Conservation (phyloP, 2,888 invertebrate species). For the Papilio gigon region DNA sequence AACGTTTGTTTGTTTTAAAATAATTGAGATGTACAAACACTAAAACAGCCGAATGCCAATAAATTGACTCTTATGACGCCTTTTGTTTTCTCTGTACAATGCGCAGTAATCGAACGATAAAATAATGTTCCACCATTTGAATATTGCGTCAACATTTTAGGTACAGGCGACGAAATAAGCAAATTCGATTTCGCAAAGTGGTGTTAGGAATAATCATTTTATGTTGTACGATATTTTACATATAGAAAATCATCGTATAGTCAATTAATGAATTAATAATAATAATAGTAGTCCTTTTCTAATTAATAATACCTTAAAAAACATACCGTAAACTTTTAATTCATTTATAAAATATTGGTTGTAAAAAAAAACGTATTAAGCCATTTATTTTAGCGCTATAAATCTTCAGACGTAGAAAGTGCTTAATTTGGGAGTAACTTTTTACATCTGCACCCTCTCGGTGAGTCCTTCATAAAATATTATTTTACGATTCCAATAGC, state of each 20-base stretch:
- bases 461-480: constrained; percentile 24
- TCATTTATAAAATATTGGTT: not conserved
- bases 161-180: not conserved
- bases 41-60: constrained; percentile 10
- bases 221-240: not conserved
- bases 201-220: not conserved
- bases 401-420: constrained; percentile 5
- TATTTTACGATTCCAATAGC: constrained; percentile 19
- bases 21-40: constrained; percentile 6
- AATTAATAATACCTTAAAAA: too few relatives aligned
- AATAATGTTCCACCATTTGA: constrained; percentile 5
- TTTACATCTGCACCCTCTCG: constrained; percentile 15
- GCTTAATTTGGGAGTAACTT: constrained; percentile 15
- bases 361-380: constrained; percentile 12
- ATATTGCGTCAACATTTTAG: not conserved
- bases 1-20: constrained; percentile 16
- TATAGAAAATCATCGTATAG: not conserved
- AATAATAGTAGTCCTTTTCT: too few relatives aligned
- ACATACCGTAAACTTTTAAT: not conserved
- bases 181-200: constrained; percentile 5
- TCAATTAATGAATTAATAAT: too few relatives aligned
- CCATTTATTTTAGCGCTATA: constrained; percentile 13
- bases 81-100: constrained; percentile 18
- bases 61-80: constrained; percentile 20
- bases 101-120: constrained; percentile 1